phyloP scores from a whole-genome alignment of 2,888 invertebrate genomes.

The Suillia variegata region DNA sequence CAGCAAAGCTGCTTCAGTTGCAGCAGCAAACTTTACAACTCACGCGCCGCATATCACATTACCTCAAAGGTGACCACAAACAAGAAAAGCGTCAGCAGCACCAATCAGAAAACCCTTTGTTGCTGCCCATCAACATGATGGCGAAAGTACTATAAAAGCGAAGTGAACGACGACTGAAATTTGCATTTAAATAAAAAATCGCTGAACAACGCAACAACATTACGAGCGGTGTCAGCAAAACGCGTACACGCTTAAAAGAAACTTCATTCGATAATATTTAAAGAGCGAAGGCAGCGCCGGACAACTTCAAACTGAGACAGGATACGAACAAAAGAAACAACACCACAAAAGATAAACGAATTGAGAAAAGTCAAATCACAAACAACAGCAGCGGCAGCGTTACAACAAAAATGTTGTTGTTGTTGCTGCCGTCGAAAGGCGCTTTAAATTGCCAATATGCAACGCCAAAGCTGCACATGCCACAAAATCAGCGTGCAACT shows the following conservation, averaged over 20 bases:
- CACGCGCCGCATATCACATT: too few relatives aligned
- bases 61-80: too few relatives aligned
- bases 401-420: conserved; percentile 25
- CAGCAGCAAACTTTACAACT: neutral
- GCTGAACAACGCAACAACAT: conserved; percentile 13
- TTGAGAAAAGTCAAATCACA: neutral
- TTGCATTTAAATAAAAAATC: conserved; percentile 32
- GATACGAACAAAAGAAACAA: neutral
- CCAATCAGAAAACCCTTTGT: conserved; percentile 7
- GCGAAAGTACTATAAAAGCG: conserved; percentile 36
- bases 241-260: conserved; percentile 10
- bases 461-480: too few relatives aligned
- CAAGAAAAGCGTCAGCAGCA: conserved; percentile 1
- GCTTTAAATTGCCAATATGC: conserved; percentile 9
- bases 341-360: neutral
- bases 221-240: conserved; percentile 4
- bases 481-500: conserved; percentile 10
- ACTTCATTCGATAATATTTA: neutral
- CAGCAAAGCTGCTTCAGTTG: too few relatives aligned
- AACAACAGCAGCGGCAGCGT: too few relatives aligned
- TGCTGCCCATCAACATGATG: conserved; percentile 19
- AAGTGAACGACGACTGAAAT: conserved; percentile 17
- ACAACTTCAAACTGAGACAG: neutral
- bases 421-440: conserved; percentile 22
- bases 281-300: neutral